These are phyloP conservation scores for Andricus grossulariae DNA, from an alignment of 1,140 invertebrate genomes.

Conservation along the genomic window DNA sequence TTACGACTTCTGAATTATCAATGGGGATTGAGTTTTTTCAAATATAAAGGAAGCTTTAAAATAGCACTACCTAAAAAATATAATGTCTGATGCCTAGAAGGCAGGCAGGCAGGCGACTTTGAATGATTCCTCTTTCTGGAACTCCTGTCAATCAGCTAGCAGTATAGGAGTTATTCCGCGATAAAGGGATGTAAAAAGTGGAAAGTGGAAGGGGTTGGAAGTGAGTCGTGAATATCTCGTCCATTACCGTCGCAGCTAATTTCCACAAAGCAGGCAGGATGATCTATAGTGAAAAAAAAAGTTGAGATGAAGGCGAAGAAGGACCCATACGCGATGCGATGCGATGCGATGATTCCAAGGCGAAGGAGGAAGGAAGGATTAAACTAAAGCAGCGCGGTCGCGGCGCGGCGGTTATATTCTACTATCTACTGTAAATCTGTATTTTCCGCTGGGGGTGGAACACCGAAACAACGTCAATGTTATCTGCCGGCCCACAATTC, in stretches of 20 bases:
- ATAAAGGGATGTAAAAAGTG: conserved; percentile 43
- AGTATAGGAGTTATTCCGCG: conserved; percentile 17
- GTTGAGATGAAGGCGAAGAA: conserved; percentile 56
- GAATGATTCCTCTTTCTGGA: conserved; percentile 10
- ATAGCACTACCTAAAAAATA: too few species aligned
- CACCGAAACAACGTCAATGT: conserved; percentile 71
- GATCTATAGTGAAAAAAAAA: conserved; percentile 47
- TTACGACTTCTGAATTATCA: too few species aligned
- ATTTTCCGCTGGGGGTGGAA: conserved; percentile 56
- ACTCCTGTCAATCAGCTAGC: not conserved
- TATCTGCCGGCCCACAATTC: conserved; percentile 71
- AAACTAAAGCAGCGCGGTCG: too few species aligned
- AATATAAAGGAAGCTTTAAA: too few species aligned
- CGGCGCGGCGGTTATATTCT: too few species aligned
- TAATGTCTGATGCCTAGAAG: conserved; percentile 17
- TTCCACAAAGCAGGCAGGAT: conserved; percentile 53
- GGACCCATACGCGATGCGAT: too few species aligned
- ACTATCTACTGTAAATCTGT: too few species aligned
- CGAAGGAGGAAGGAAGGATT: too few species aligned
- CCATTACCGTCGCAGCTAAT: conserved; percentile 62
- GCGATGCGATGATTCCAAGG: too few species aligned
- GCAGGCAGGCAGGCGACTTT: not conserved
- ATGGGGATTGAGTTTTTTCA: too few species aligned
- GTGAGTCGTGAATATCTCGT: conserved; percentile 53
- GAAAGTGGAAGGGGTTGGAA: conserved; percentile 34